These are phyloP conservation scores for Cranoglanis bouderius DNA, from an alignment of 2,113 vertebrate species.

Conservation along the genomic window DNA sequence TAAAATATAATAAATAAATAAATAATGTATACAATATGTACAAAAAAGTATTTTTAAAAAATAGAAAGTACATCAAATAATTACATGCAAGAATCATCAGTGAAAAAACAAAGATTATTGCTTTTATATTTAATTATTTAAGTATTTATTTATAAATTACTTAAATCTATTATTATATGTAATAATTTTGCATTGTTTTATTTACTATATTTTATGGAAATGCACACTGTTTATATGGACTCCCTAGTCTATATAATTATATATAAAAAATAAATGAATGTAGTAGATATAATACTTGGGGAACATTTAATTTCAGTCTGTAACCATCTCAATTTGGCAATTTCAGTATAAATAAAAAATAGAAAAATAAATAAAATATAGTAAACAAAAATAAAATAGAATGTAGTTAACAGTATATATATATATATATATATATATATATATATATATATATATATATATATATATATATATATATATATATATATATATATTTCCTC, in stretches of 20 bases:
- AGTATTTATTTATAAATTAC: neutral
- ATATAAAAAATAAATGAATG: neutral
- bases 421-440: no score
- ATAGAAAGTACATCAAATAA: neutral
- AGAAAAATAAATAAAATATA: neutral
- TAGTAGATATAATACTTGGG: neutral
- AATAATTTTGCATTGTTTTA: neutral
- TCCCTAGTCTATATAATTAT: no score
- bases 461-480: no score
- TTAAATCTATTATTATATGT: no score
- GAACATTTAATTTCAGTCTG: no score
- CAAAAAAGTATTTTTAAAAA: no score
- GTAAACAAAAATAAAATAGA: neutral
- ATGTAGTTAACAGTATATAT: no score
- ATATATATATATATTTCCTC: no score
- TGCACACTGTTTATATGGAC: no score
- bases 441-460: no score
- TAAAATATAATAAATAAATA: neutral
- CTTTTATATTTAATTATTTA: neutral
- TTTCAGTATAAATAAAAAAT: no score
- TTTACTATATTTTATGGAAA: neutral
- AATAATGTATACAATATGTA: neutral
- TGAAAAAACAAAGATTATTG: neutral
- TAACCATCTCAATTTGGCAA: neutral
- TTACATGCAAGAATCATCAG: neutral